Conservation (phyloP, 2,113 vertebrate species). For the Protobothrops flavoviridis region DNA sequence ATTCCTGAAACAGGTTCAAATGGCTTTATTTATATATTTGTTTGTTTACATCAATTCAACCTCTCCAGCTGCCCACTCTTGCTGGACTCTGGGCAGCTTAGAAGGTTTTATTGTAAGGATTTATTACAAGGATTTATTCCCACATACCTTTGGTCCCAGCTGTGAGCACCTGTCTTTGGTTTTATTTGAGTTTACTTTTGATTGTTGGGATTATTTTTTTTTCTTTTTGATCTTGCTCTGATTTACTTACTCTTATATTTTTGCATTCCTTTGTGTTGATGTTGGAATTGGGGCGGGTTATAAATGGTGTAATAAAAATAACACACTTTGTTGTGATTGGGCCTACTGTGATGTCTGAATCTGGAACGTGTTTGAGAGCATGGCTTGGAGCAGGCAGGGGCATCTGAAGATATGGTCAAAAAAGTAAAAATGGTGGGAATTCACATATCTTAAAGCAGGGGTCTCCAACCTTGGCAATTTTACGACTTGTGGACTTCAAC, state of each 20-base stretch:
- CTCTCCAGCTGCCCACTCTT: not conserved
- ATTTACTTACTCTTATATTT: not conserved
- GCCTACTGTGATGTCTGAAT: not conserved
- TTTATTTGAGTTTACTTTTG: not conserved
- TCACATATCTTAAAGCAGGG: not conserved
- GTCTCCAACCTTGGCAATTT: too few species aligned
- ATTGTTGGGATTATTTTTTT: not conserved
- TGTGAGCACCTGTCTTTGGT: not conserved
- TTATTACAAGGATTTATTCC: not conserved
- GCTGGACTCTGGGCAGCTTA: not conserved
- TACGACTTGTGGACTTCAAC: too few species aligned
- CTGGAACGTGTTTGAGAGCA: not conserved
- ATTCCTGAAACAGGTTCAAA: not conserved
- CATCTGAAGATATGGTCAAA: not conserved
- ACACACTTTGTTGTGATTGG: not conserved
- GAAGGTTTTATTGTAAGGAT: not conserved
- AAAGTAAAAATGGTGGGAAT: not conserved
- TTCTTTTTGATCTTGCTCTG: not conserved
- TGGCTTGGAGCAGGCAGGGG: not conserved
- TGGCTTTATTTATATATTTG: not conserved
- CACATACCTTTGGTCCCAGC: not conserved
- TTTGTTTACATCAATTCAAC: not conserved
- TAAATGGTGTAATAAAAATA: not conserved
- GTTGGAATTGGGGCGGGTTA: not conserved
- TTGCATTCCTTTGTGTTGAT: not conserved